Percentiles rank a stretch among this genome's conserved stretches.
phyloP scores from a whole-genome alignment of 2,797 vertebrate species.

The Cyclopterus lumpus region DNA sequence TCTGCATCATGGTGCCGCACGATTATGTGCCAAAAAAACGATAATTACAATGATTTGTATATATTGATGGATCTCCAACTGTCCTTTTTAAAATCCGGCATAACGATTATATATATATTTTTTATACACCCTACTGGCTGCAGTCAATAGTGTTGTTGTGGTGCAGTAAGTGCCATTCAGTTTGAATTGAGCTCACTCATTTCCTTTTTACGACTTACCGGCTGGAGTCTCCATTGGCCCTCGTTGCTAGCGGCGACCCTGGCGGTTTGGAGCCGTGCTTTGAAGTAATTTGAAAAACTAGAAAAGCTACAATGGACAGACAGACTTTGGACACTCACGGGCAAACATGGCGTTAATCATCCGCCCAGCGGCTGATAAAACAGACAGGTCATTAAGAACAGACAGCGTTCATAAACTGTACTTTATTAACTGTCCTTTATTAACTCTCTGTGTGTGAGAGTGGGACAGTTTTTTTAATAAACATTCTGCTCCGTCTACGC shows the following conservation, averaged over 20 bases:
- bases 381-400: conserved; percentile 63
- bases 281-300: conserved; percentile 50
- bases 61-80: neutral
- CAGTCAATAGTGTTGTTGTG: conserved; percentile 23
- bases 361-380: conserved; percentile 58
- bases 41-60: neutral
- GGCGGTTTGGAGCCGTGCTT: conserved; percentile 5
- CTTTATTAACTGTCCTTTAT: conserved; percentile 66
- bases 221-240: neutral
- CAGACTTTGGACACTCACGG: conserved; percentile 26
- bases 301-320: conserved; percentile 44
- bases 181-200: conserved; percentile 6
- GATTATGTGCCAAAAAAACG: neutral
- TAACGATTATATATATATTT: conserved; percentile 5
- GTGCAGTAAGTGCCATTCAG: neutral
- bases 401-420: conserved; percentile 61
- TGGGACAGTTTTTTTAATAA: no score
- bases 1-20: neutral
- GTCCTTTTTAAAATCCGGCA: conserved; percentile 13
- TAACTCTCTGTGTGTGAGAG: no score
- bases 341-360: conserved; percentile 66
- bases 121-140: conserved; percentile 7
- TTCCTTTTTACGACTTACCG: no score
- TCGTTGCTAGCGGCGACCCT: conserved; percentile 3
- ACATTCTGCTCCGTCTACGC: neutral